These are phyloP conservation scores for Plemyria rubiginata DNA, from an alignment of 2,888 invertebrate genomes.

Conservation along the genomic window DNA sequence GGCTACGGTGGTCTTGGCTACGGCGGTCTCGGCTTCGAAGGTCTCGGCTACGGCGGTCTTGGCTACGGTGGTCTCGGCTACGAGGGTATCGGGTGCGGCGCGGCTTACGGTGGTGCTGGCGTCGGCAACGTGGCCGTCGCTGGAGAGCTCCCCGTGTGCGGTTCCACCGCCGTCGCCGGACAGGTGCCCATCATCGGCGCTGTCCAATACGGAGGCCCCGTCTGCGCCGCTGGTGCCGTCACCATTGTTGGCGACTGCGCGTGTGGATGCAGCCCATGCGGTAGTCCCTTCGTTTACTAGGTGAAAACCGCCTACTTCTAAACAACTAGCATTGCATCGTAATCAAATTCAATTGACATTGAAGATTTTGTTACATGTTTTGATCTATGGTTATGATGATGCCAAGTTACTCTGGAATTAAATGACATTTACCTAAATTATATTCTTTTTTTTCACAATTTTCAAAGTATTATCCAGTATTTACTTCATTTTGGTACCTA, in stretches of 20 bases:
- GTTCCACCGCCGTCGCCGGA: constrained; percentile 47
- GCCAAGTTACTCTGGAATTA: not conserved
- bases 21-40: constrained; percentile 13
- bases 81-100: constrained; percentile 18
- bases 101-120: constrained; percentile 44
- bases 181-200: constrained; percentile 54
- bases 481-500: no score
- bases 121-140: constrained; percentile 44
- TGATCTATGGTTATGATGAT: not conserved
- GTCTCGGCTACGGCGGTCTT: constrained; percentile 20
- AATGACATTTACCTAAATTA: not conserved
- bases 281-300: constrained; percentile 8
- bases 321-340: not conserved
- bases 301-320: not conserved
- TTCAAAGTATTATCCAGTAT: no score
- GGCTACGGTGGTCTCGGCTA: constrained; percentile 19
- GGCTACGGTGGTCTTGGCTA: constrained; percentile 11
- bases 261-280: constrained; percentile 16
- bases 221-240: constrained; percentile 50
- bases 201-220: constrained; percentile 49
- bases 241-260: constrained; percentile 48
- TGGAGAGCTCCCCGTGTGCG: constrained; percentile 47
- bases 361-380: not conserved
- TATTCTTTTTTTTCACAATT: not conserved
- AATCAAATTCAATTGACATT: not conserved